Evolutionary conservation across 2,113 vertebrate genomes (phyloP).

Genomic region (Sprattus sprattus): DNA sequence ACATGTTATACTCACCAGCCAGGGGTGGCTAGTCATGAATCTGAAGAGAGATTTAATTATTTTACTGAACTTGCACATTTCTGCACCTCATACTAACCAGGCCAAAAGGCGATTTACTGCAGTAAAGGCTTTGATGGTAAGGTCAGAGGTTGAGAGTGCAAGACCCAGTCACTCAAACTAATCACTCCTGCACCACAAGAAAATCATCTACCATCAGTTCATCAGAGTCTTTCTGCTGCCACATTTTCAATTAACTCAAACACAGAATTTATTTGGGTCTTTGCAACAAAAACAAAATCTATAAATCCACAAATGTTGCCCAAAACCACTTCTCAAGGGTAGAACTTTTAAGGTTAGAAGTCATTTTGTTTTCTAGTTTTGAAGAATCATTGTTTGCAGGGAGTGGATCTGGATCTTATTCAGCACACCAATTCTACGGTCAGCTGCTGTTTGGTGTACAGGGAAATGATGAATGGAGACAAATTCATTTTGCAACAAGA

Average conservation of each 20-base stretch:
- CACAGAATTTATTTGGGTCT: neutral
- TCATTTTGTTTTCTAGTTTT: neutral
- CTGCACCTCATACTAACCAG: slow-evolving; percentile 10
- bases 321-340: too few species aligned
- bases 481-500: neutral
- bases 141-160: slow-evolving; percentile 36
- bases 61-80: neutral
- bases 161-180: neutral
- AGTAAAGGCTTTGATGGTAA: slow-evolving; percentile 17
- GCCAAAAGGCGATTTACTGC: slow-evolving; percentile 18
- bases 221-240: neutral
- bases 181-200: neutral
- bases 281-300: too few species aligned
- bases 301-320: too few species aligned
- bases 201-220: neutral
- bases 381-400: neutral
- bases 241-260: neutral
- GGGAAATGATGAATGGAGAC: neutral
- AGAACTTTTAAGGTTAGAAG: too few species aligned
- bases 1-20: neutral
- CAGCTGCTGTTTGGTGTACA: neutral
- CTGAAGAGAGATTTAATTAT: neutral
- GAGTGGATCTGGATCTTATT: neutral
- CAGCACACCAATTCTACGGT: neutral
- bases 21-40: neutral